Conservation (phyloP, 2,113 vertebrate genomes). For the Loxodonta africana region DNA sequence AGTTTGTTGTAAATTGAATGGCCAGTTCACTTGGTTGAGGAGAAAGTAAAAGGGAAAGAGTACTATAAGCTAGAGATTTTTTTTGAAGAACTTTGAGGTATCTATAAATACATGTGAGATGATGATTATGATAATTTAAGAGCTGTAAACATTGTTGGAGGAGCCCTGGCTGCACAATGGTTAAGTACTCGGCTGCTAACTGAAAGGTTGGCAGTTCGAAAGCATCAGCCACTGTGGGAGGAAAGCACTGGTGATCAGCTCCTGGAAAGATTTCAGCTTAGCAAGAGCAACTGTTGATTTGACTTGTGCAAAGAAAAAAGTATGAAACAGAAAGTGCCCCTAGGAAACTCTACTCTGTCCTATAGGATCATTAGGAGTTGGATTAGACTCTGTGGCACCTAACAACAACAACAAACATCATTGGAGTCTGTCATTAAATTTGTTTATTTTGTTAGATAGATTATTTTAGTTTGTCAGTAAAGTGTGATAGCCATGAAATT, state of each 20-base stretch:
- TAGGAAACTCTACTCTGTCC: too few species aligned
- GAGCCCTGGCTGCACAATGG: background rate
- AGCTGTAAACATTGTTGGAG: background rate
- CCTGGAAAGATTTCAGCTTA: too few species aligned
- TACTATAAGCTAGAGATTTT: background rate
- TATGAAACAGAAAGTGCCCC: too few species aligned
- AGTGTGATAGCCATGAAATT: background rate
- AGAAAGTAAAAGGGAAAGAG: background rate
- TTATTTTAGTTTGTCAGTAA: background rate
- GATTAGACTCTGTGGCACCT: background rate
- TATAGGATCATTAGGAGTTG: background rate
- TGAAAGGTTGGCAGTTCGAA: background rate
- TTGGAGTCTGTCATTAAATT: constrained; percentile 3
- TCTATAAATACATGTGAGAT: background rate
- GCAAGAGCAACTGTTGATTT: too few species aligned
- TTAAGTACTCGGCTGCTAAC: background rate
- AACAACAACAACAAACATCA: background rate
- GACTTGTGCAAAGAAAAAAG: too few species aligned
- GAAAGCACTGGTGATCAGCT: background rate
- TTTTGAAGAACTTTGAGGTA: background rate
- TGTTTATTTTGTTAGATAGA: background rate
- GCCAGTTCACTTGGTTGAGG: background rate
- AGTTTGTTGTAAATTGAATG: background rate
- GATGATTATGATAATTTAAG: background rate
- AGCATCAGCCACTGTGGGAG: background rate